phyloP scores from a whole-genome alignment of 2,113 vertebrate genomes.

The Corythoichthys haematopterus region DNA sequence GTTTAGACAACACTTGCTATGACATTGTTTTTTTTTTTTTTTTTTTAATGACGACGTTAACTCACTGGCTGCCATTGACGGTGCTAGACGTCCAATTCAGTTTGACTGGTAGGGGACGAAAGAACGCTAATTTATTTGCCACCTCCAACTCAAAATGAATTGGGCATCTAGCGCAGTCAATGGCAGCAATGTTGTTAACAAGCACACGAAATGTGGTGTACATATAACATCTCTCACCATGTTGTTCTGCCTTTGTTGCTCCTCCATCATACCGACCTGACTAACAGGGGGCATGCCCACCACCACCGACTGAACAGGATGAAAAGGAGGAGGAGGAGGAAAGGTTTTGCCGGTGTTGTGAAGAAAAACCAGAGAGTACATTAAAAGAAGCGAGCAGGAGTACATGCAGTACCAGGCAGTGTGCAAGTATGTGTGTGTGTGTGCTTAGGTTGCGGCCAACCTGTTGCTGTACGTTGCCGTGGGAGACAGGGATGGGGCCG shows the following conservation, averaged over 20 bases:
- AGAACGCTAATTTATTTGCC: no score
- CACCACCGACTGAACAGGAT: slow-evolving; percentile 73
- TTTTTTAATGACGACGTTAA: no score
- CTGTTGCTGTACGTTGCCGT: slow-evolving; percentile 76
- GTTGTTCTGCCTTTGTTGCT: slow-evolving; percentile 82
- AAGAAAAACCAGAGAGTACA: slow-evolving; percentile 8
- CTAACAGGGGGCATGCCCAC: slow-evolving; percentile 74
- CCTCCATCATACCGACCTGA: slow-evolving; percentile 84
- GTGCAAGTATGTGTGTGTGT: slow-evolving; percentile 2
- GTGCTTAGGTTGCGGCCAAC: slow-evolving; percentile 43
- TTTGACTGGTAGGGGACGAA: no score
- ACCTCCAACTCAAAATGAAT: no score
- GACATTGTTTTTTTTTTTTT: no score
- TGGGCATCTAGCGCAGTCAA: no score
- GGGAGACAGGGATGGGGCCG: slow-evolving; percentile 68
- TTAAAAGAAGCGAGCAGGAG: slow-evolving; percentile 40
- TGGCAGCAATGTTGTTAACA: no score
- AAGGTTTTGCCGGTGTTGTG: slow-evolving; percentile 6
- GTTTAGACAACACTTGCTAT: background rate
- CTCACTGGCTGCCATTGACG: no score
- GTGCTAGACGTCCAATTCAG: no score
- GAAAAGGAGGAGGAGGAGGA: slow-evolving; percentile 11
- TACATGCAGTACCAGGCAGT: slow-evolving; percentile 49
- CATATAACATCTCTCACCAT: slow-evolving; percentile 73
- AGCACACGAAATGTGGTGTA: background rate